phyloP scores from a whole-genome alignment of 2,113 vertebrate genomes.

The Ailuropoda melanoleuca region DNA sequence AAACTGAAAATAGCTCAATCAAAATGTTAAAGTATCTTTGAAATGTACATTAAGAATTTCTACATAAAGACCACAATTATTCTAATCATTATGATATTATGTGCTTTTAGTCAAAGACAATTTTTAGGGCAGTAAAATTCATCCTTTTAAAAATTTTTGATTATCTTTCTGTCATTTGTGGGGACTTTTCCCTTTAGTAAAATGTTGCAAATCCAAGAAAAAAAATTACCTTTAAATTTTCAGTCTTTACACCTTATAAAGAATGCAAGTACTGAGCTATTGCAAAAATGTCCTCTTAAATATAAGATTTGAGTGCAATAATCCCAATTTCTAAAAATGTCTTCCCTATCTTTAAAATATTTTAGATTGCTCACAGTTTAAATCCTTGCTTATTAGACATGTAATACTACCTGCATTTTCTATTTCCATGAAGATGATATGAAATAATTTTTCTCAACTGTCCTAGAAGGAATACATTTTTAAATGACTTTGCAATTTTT shows the following conservation, averaged over 20 bases:
- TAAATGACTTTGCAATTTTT: background rate
- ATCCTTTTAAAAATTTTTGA: background rate
- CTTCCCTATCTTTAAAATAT: background rate
- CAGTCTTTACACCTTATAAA: background rate
- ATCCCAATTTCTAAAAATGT: background rate
- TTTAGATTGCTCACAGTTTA: background rate
- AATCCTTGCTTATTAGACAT: background rate
- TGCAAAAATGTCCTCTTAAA: background rate
- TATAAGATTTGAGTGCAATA: background rate
- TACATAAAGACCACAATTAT: background rate
- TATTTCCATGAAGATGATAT: background rate
- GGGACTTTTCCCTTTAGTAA: background rate
- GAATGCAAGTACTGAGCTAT: background rate
- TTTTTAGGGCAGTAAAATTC: background rate
- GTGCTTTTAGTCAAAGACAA: background rate
- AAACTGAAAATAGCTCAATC: background rate
- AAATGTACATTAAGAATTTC: background rate
- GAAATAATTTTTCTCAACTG: slow-evolving; percentile 24
- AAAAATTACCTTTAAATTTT: background rate
- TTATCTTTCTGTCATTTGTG: background rate
- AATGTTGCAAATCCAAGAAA: background rate
- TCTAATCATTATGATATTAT: background rate
- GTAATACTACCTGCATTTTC: background rate
- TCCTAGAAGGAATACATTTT: background rate
- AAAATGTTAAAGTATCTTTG: background rate